Base-by-base conservation (phyloP, 2,888 invertebrate species). In the Phlogophora meticulosa region DNA sequence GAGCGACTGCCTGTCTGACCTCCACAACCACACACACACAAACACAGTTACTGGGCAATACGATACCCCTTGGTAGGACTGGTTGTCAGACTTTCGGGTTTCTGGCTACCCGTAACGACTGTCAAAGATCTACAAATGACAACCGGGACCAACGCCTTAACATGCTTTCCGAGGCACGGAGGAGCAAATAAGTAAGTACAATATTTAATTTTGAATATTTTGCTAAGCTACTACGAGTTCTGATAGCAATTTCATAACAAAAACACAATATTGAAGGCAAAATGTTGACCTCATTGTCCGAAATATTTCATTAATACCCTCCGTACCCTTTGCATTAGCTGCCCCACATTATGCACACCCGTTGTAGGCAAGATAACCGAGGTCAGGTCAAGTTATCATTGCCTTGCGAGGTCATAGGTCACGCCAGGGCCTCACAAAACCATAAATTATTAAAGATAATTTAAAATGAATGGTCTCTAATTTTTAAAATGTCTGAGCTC, bases 361-460 rank as follows among this genome's bases (percentile, higher is more conserved):
- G 51, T 48, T 72, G 72, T 48, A 52, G 52, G 15, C 40, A 67
- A 65, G 78, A 77, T 77, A 52, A 38, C 72, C 17, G 78, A 57
- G 75, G 78, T 72, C 78, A 62, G 67, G 78, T 67, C 75, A 62
- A 66, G 61, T 52, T 45, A 76, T 76, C 60, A 66, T 59, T 57
- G 17, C 45, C 36, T 32, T 40, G 42, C 53, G 69, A 78, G 59
- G 64, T 58, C 57, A 64, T 38, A 48, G 32, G 51, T 65, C 75
- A 40, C 34, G 17, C 63, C 57, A 36, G 38, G 45, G 17, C 9
- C 15, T n/a, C 49, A 40, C 45, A 13, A 28, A 36, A 59, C 28
- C 15, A 42, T 52, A 34, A 48, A 48, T 56, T 48, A 62, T 36
- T 13, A 13, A 24, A 58, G 38, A 58, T 17, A 20, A 59, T 53